Percentiles rank a stretch among this genome's conserved stretches.
Evolutionary conservation across 2,113 vertebrate genomes (phyloP).

Genomic region (Gasterosteus nipponicus): DNA sequence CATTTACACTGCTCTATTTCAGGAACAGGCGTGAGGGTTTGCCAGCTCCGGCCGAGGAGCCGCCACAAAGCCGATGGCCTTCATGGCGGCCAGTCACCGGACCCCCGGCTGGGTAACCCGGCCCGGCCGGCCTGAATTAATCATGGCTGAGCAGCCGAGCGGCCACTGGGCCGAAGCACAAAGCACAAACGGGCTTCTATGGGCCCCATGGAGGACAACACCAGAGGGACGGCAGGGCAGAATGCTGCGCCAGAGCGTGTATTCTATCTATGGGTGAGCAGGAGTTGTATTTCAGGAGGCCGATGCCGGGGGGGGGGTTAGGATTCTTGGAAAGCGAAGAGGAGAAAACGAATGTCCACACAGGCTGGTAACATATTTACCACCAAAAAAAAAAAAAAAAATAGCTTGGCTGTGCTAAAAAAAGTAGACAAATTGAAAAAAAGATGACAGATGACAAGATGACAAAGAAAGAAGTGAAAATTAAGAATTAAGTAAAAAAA

Average conservation of each 20-base stretch:
- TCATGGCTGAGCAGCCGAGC: conserved; percentile 73
- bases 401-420: neutral
- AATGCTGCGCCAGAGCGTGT: conserved; percentile 22
- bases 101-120: conserved; percentile 74
- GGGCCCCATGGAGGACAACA: conserved; percentile 56
- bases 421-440: neutral
- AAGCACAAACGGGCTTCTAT: conserved; percentile 67
- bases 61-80: conserved; percentile 47
- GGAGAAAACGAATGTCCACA: conserved; percentile 2
- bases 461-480: neutral
- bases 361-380: neutral
- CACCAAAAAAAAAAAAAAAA: neutral
- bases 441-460: too few species aligned
- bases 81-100: conserved; percentile 67
- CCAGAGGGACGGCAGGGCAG: conserved; percentile 15
- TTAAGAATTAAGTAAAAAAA: too few species aligned
- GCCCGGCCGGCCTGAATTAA: conserved; percentile 76
- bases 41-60: conserved; percentile 35
- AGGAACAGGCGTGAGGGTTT: conserved; percentile 31
- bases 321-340: conserved; percentile 1
- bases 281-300: neutral
- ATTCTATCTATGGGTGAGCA: neutral
- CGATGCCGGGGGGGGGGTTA: neutral
- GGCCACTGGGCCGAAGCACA: conserved; percentile 65
- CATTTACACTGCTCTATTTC: conserved; percentile 27